These are phyloP conservation scores for Diaphora mendica DNA, from an alignment of 2,888 invertebrate species.

Conservation along the genomic window DNA sequence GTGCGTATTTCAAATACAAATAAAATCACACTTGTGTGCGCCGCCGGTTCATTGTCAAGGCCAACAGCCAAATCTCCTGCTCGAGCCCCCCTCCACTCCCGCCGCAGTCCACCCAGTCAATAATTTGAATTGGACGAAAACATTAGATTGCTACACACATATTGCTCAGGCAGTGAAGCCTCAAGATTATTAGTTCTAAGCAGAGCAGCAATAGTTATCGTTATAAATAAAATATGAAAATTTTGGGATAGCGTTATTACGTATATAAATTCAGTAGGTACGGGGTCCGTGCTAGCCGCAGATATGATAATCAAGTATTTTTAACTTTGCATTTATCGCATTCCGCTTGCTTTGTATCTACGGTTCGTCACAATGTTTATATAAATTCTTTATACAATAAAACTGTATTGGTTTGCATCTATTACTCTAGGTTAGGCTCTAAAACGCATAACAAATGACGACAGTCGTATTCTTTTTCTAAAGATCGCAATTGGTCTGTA, in stretches of 20 bases:
- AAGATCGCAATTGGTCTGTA: conserved; percentile 48
- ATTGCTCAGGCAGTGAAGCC: conserved; percentile 61
- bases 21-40: conserved; percentile 69
- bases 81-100: conserved; percentile 69
- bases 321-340: conserved; percentile 73
- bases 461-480: conserved; percentile 43
- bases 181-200: conserved; percentile 44
- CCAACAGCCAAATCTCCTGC: conserved; percentile 85
- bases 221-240: conserved; percentile 46
- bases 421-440: conserved; percentile 45
- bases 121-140: conserved; percentile 75
- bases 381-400: conserved; percentile 54
- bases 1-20: conserved; percentile 73
- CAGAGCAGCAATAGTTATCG: conserved; percentile 65
- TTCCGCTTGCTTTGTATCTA: conserved; percentile 67
- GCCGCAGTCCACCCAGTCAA: conserved; percentile 69
- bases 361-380: conserved; percentile 55
- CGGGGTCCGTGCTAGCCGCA: conserved; percentile 56
- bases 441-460: conserved; percentile 42
- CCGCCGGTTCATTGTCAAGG: conserved; percentile 86
- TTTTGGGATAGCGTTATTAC: conserved; percentile 48
- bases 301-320: conserved; percentile 74
- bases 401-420: conserved; percentile 44
- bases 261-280: conserved; percentile 55
- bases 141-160: conserved; percentile 63